phyloP scores from a whole-genome alignment of 2,797 vertebrate genomes.

The Brotula barbata region DNA sequence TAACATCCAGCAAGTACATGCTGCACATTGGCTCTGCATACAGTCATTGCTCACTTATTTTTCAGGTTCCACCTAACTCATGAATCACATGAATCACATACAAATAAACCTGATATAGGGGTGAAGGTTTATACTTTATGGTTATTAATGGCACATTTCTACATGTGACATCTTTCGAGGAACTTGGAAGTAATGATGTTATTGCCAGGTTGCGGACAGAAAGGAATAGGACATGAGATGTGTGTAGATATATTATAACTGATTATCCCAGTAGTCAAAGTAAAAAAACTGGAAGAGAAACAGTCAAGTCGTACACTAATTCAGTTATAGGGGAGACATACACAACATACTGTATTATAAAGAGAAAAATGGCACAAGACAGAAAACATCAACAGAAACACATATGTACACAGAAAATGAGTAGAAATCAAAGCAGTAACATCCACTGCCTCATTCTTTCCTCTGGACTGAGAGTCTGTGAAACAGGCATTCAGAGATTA shows the following conservation, averaged over 20 bases:
- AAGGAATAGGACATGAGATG: too few species aligned
- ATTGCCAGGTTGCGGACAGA: too few species aligned
- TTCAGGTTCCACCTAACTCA: too few species aligned
- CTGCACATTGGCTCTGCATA: too few species aligned
- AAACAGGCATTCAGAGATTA: conserved; percentile 38
- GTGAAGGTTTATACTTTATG: background rate
- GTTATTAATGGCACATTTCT: background rate
- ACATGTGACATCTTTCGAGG: background rate
- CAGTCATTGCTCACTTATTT: too few species aligned
- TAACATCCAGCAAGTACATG: too few species aligned
- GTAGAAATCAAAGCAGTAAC: background rate
- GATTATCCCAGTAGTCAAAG: background rate
- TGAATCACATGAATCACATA: too few species aligned
- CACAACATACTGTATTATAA: too few species aligned
- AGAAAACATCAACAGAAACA: background rate
- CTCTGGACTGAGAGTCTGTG: background rate
- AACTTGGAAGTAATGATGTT: too few species aligned
- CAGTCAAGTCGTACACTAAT: background rate
- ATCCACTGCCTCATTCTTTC: background rate
- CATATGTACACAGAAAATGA: background rate
- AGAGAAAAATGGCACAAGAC: background rate
- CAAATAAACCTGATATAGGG: too few species aligned
- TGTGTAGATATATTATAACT: too few species aligned
- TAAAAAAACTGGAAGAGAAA: conserved; percentile 3
- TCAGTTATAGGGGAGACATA: background rate